A percentile compares a stretch with the other conserved stretches of the same genome.
Evolutionary conservation across 2,797 vertebrate species (phyloP).

Genomic region (Otolemur crassicaudatus): DNA sequence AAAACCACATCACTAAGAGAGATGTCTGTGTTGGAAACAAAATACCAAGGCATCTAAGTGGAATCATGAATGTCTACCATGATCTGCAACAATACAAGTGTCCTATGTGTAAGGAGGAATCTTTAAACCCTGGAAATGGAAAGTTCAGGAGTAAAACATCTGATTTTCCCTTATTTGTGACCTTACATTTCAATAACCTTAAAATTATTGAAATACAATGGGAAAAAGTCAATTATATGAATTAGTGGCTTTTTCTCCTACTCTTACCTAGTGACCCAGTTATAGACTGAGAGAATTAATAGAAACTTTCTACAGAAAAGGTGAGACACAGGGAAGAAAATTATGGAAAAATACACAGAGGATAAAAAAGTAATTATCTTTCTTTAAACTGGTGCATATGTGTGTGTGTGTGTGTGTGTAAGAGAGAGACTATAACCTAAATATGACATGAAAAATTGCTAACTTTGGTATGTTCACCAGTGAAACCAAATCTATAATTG

Average conservation of each 20-base stretch:
- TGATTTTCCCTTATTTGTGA: background rate
- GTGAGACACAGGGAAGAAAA: background rate
- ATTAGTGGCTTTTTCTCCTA: background rate
- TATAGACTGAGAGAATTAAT: background rate
- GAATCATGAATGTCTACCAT: background rate
- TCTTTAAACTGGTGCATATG: background rate
- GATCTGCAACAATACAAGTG: background rate
- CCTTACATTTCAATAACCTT: background rate
- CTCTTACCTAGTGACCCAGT: background rate
- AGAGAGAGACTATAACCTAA: background rate
- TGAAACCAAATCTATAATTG: constrained; percentile 29
- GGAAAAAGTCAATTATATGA: background rate
- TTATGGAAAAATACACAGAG: background rate
- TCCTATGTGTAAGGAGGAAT: background rate
- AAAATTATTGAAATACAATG: constrained; percentile 42
- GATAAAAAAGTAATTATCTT: constrained; percentile 4
- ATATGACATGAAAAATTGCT: background rate
- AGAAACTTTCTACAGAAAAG: background rate
- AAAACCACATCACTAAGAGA: background rate
- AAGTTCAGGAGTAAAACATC: background rate
- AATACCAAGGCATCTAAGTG: background rate
- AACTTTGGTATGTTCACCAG: constrained; percentile 4
- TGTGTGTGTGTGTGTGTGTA: background rate
- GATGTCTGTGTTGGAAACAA: background rate
- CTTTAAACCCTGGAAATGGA: background rate